Conservation (phyloP, 2,113 vertebrate genomes). For the Alouatta palliata region DNA sequence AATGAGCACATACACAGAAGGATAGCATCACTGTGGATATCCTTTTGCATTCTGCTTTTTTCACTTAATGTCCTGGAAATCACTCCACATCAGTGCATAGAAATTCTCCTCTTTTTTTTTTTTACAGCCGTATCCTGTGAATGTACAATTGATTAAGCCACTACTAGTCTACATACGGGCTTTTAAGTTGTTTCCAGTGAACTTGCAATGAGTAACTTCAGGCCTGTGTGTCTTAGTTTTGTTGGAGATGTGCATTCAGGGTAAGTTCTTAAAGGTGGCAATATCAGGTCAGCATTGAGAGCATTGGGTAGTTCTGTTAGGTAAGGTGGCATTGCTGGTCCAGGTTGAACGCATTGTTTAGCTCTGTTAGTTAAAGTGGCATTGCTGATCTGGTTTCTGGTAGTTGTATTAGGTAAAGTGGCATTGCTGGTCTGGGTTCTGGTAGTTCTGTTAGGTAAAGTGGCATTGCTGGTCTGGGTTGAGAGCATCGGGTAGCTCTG, state of each 20-base stretch:
- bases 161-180: background rate
- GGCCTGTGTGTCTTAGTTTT: background rate
- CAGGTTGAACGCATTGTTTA: too few relatives aligned
- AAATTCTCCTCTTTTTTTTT: background rate
- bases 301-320: background rate
- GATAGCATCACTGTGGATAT: background rate
- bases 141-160: background rate
- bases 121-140: background rate
- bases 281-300: background rate
- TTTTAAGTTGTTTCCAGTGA: background rate
- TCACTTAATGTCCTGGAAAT: background rate
- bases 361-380: too few relatives aligned
- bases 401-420: too few relatives aligned
- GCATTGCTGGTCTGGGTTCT: too few relatives aligned
- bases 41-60: background rate
- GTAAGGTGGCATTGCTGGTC: too few relatives aligned
- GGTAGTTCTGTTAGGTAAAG: background rate
- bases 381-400: too few relatives aligned
- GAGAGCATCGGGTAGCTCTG: too few relatives aligned
- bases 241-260: background rate
- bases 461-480: background rate
- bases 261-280: background rate
- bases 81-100: background rate
- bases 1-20: background rate
- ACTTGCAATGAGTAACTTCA: background rate